Percentiles rank a stretch among this genome's conserved stretches.
Conservation (phyloP, 2,797 vertebrate species). For the Pseudocheirus occidentalis region DNA sequence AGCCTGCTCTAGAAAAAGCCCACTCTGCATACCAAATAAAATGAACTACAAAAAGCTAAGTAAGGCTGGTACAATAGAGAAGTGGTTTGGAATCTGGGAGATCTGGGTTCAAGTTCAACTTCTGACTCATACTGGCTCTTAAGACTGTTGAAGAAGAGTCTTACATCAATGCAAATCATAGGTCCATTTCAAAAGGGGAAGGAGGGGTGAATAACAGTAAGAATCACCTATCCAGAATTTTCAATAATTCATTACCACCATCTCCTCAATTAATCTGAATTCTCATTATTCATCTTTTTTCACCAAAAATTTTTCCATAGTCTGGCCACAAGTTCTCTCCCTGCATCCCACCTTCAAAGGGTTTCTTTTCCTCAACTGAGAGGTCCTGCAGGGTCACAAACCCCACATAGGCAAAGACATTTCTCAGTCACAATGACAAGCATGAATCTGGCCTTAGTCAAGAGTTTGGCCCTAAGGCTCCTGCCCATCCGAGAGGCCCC, state of each 20-base stretch:
- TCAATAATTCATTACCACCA: not conserved
- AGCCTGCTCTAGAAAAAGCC: not conserved
- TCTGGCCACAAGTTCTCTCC: not conserved
- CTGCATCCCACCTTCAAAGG: not conserved
- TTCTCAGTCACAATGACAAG: not conserved
- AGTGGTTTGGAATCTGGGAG: not conserved
- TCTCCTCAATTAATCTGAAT: not conserved
- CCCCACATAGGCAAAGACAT: not conserved
- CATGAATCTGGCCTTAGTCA: not conserved
- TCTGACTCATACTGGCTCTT: not conserved
- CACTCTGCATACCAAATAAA: not conserved
- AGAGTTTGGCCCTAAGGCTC: not conserved
- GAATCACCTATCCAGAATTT: not conserved
- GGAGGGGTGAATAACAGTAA: not conserved
- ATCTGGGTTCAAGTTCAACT: not conserved
- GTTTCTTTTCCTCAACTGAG: not conserved
- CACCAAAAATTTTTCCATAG: not conserved
- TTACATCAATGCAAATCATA: not conserved
- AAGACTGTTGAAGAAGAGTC: not conserved
- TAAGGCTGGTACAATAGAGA: not conserved
- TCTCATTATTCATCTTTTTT: not conserved
- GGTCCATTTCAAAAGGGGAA: not conserved
- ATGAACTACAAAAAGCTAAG: not conserved
- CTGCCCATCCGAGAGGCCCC: not conserved
- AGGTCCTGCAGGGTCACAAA: not conserved